These are phyloP conservation scores for Prostheceraeus crozeri DNA, from an alignment of 2,888 invertebrate species.

Conservation along the genomic window DNA sequence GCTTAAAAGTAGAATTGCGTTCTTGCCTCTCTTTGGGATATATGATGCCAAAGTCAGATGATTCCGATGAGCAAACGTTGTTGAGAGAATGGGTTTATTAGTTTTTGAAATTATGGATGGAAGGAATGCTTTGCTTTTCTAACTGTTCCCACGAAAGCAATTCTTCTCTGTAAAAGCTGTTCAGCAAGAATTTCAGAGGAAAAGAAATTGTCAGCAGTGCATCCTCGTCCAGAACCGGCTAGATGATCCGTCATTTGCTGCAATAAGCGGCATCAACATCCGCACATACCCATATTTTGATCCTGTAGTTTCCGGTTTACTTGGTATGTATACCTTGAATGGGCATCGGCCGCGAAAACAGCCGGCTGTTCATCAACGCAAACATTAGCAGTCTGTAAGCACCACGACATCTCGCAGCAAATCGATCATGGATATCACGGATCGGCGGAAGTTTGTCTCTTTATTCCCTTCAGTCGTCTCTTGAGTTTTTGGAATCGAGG, in stretches of 20 bases:
- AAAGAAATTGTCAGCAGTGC: background rate
- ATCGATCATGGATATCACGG: background rate
- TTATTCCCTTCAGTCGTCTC: background rate
- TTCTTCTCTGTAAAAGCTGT: background rate
- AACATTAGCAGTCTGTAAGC: no score
- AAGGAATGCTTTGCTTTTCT: background rate
- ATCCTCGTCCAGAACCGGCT: background rate
- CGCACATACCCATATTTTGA: constrained; percentile 8
- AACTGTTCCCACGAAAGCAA: background rate
- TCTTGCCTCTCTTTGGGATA: constrained; percentile 19
- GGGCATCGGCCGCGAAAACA: background rate
- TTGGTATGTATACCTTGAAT: constrained; percentile 8
- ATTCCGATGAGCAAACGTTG: constrained; percentile 28
- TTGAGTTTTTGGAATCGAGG: background rate
- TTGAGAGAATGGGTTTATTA: constrained; percentile 20
- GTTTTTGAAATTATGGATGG: constrained; percentile 16
- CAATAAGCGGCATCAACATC: background rate
- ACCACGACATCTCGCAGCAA: background rate
- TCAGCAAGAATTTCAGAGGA: background rate
- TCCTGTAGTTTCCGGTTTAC: no score
- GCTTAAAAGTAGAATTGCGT: constrained; percentile 20
- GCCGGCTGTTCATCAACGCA: no score
- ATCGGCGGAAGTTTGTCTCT: background rate
- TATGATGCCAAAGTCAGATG: constrained; percentile 21
- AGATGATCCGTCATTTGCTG: constrained; percentile 1